Percentiles rank a stretch among this genome's conserved stretches.
Conservation (phyloP, 2,888 invertebrate species). For the Dryobota labecula region DNA sequence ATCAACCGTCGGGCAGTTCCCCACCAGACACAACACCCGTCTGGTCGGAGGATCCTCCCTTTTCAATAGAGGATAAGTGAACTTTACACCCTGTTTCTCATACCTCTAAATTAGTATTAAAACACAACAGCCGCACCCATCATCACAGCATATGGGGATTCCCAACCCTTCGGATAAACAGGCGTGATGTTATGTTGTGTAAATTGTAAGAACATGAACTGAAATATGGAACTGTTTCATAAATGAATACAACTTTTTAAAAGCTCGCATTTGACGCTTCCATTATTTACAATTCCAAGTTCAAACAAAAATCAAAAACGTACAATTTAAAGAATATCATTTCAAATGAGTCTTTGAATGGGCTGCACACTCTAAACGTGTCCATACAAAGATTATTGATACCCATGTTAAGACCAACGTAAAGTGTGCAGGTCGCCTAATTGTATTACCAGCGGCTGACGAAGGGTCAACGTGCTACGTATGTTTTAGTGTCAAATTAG, state of each 20-base stretch:
- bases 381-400: constrained; percentile 49
- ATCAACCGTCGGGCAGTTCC: too few relatives aligned
- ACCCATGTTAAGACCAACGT: constrained; percentile 46
- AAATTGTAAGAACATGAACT: not conserved
- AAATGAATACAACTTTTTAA: not conserved
- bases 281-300: constrained; percentile 35
- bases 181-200: too few relatives aligned
- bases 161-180: too few relatives aligned
- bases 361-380: constrained; percentile 38
- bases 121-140: too few relatives aligned
- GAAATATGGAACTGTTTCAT: not conserved
- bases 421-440: constrained; percentile 50
- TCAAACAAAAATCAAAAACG: constrained; percentile 23
- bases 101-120: too few relatives aligned
- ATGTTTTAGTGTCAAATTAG: constrained; percentile 45
- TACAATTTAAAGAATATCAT: constrained; percentile 28
- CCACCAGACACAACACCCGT: too few relatives aligned
- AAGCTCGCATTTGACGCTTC: constrained; percentile 12
- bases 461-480: constrained; percentile 54
- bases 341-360: constrained; percentile 48
- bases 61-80: too few relatives aligned
- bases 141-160: too few relatives aligned
- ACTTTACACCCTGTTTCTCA: too few relatives aligned
- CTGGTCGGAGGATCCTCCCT: too few relatives aligned
- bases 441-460: constrained; percentile 25